Base-by-base conservation (phyloP, 1,140 invertebrate species). In the Pseudomyrmex sp. region DNA sequence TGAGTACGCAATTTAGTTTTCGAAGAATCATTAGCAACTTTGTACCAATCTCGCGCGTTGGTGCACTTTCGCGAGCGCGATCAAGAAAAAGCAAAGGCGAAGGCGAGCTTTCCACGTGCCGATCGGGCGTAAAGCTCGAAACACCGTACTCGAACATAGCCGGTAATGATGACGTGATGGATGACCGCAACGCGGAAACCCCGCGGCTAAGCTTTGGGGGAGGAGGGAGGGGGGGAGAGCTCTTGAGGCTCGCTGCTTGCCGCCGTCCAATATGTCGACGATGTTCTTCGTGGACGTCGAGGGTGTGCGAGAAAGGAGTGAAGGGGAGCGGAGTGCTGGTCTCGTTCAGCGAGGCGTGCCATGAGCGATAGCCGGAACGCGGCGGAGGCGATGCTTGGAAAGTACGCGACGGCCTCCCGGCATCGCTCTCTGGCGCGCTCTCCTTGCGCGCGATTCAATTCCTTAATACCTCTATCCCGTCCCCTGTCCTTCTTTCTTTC, bases 111-210 rank as follows among this genome's bases (percentile, higher is more conserved):
- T 88, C 83, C 82, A 66, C 83, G 75, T 83, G 83, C 35, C 85
- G 87, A 56, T 72, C 88, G 65, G 83, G 88, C 86, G 86, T 87
- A 83, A 89, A 90, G 83, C 86, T 83, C 70, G 87, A 88, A 91
- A 88, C 87, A 88, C 54, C 65, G 85, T 83, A 10, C 73, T 63
- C 18, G 83, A 77, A 83, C 76, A 79, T 88, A 83, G 84, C 86
- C 79, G 75, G 59, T 91, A 90, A 92, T 93, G 92, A 92, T 89
- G 86, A 83, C 70, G 84, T 92, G 92, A 93, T 93, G 87, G 88
- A 93, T 93, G 85, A 85, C 82, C 86, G 23, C 84, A 86, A 85
- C 89, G 85, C 86, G 79, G 84, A 86, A 85, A 48, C 79, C 73
- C 79, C 84, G 86, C 82, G 88, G 77, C 84, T 68, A 73, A 84